A percentile compares a stretch with the other conserved stretches of the same genome.
These are phyloP conservation scores for Chunga burmeisteri DNA, from an alignment of 2,113 vertebrate genomes.

Conservation along the genomic window DNA sequence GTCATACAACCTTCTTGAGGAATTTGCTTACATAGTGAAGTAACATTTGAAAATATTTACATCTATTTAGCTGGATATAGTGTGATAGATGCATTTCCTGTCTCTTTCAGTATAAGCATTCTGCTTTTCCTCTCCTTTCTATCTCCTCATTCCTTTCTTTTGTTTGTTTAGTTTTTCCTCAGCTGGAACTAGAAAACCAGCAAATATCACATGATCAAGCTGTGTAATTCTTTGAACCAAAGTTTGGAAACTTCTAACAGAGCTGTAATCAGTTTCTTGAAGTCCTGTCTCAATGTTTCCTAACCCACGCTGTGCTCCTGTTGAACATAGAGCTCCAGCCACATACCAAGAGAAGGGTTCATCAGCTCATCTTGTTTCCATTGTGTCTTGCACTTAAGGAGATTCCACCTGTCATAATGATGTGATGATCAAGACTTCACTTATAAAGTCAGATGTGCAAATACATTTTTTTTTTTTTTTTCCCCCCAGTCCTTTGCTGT, in stretches of 20 bases:
- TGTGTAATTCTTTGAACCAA: background rate
- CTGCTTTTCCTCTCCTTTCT: constrained; percentile 3
- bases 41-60: constrained; percentile 52
- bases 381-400: background rate
- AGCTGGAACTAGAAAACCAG: constrained; percentile 5
- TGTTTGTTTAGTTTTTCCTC: constrained; percentile 24
- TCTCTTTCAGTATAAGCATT: constrained; percentile 31
- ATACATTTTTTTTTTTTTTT: background rate
- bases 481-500: background rate
- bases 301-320: background rate
- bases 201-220: background rate
- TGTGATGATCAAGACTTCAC: background rate
- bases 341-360: background rate
- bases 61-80: constrained; percentile 21
- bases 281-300: background rate
- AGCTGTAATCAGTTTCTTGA: background rate
- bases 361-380: background rate
- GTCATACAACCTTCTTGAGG: background rate
- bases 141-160: background rate
- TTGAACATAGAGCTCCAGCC: background rate
- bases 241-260: background rate
- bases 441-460: background rate
- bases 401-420: background rate
- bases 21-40: constrained; percentile 43
- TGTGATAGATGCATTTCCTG: constrained; percentile 26